phyloP scores from a whole-genome alignment of 2,888 invertebrate species.

The Philereme vetulata region DNA sequence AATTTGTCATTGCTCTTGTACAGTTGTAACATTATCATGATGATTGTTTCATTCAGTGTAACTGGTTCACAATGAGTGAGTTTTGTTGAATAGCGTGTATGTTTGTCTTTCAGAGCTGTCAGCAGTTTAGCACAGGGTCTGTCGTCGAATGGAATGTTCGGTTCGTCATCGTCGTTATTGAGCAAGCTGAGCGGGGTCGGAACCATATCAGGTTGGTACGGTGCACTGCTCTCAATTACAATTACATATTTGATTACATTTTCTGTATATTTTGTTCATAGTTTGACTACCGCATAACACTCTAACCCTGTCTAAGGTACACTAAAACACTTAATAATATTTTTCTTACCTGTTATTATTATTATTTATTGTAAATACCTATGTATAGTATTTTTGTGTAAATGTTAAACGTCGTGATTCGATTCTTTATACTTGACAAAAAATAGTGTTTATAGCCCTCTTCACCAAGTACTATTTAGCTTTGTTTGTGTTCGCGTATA shows the following conservation, averaged over 20 bases:
- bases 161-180: conserved; percentile 87
- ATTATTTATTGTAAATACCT: background rate
- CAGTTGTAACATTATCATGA: conserved; percentile 56
- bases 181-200: conserved; percentile 81
- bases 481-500: too few relatives aligned
- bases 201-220: conserved; percentile 77
- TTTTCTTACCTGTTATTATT: background rate
- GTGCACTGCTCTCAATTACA: conserved; percentile 17
- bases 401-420: background rate
- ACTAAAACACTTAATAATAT: background rate
- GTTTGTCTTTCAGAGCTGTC: conserved; percentile 76
- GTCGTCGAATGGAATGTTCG: conserved; percentile 89
- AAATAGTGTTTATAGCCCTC: too few relatives aligned
- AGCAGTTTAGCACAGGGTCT: conserved; percentile 84
- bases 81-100: conserved; percentile 54
- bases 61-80: conserved; percentile 26
- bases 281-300: conserved; percentile 11
- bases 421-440: background rate
- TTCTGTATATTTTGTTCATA: conserved; percentile 23
- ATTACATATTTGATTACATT: conserved; percentile 10
- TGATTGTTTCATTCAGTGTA: conserved; percentile 44
- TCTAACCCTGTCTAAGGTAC: conserved; percentile 1
- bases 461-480: too few relatives aligned
- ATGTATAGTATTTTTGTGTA: background rate
- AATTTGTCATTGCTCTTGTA: conserved; percentile 58